These are phyloP conservation scores for Platysteira castanea DNA, from an alignment of 2,113 vertebrate species.

Conservation along the genomic window DNA sequence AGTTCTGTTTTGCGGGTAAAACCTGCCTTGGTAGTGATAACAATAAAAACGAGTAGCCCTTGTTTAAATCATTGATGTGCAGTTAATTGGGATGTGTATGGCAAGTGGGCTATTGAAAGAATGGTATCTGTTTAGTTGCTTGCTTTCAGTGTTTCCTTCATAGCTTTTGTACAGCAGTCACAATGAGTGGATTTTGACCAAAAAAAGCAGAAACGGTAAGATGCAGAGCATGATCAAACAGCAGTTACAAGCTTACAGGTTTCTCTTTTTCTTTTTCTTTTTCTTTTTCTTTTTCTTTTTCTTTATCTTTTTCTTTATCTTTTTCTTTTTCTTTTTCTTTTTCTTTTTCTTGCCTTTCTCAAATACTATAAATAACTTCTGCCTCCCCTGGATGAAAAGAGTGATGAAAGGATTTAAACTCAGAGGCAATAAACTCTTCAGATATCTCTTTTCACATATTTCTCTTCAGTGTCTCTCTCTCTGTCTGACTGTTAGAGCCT, in stretches of 20 bases:
- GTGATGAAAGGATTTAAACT: not conserved
- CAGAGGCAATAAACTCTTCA: not conserved
- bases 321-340: not conserved
- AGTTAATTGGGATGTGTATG: not conserved
- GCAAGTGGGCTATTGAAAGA: not conserved
- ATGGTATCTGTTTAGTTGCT: not conserved
- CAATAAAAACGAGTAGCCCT: not conserved
- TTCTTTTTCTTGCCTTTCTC: not conserved
- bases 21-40: not conserved
- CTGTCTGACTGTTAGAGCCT: not conserved
- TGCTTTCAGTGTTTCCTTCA: not conserved
- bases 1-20: conserved; percentile 6
- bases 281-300: not conserved
- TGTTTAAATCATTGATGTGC: not conserved
- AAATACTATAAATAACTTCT: not conserved
- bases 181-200: not conserved
- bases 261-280: not conserved
- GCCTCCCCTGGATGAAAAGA: not conserved
- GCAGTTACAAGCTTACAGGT: not conserved
- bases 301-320: not conserved
- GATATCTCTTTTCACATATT: not conserved
- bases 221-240: not conserved
- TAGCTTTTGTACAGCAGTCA: not conserved
- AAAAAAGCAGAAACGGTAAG: not conserved
- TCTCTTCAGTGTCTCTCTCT: not conserved